phyloP scores from a whole-genome alignment of 2,113 vertebrate species.

The Cyprinodon variegatus region DNA sequence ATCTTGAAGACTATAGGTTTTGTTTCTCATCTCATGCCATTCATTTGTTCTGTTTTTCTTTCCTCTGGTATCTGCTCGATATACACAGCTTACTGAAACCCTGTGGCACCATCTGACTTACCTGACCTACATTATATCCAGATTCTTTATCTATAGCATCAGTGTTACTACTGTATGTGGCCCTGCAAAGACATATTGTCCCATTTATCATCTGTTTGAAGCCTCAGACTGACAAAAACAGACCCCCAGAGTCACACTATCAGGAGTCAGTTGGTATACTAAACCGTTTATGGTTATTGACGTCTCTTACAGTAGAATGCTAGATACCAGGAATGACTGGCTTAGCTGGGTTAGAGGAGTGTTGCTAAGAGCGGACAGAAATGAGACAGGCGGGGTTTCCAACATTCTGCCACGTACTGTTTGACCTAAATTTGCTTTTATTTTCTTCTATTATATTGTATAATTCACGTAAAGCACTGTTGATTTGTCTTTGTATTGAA shows the following conservation, averaged over 20 bases:
- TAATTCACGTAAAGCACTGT: no score
- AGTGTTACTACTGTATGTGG: not conserved
- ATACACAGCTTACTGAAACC: not conserved
- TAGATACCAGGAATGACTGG: slow-evolving; percentile 1
- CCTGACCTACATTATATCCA: slow-evolving; percentile 25
- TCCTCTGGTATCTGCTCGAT: not conserved
- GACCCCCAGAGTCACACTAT: not conserved
- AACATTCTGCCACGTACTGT: not conserved
- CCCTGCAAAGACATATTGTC: not conserved
- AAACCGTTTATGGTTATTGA: not conserved
- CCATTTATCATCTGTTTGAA: not conserved
- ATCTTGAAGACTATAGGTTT: not conserved
- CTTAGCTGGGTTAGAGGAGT: not conserved
- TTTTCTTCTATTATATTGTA: not conserved
- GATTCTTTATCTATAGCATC: slow-evolving; percentile 13
- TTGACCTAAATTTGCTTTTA: not conserved
- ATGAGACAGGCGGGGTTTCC: slow-evolving; percentile 38
- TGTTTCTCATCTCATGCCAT: not conserved
- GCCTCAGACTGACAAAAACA: not conserved
- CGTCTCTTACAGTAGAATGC: not conserved
- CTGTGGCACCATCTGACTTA: slow-evolving; percentile 3
- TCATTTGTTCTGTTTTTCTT: not conserved
- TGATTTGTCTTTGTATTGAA: no score
- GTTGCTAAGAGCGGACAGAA: slow-evolving; percentile 19
- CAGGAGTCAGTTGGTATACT: not conserved